Percentiles rank a stretch among this genome's conserved stretches.
phyloP scores from a whole-genome alignment of 2,888 invertebrate species.

The Steinernema hermaphroditum region DNA sequence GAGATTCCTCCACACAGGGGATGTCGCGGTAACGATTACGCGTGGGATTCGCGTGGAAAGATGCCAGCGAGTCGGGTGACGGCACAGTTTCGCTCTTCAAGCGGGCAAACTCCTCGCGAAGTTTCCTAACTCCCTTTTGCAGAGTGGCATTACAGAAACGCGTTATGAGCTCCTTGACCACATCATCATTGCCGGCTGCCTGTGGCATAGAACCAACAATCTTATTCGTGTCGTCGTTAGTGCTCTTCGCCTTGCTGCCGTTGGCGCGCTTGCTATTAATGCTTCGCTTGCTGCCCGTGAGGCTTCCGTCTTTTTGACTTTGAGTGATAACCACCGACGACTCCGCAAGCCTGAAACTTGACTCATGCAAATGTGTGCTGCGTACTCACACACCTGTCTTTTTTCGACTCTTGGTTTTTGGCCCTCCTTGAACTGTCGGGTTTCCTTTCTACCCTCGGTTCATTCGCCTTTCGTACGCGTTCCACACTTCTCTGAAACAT shows the following conservation, averaged over 20 bases:
- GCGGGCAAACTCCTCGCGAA: conserved; percentile 42
- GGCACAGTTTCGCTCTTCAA: conserved; percentile 43
- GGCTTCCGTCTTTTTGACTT: background rate
- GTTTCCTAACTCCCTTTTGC: conserved; percentile 41
- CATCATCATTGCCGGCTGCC: background rate
- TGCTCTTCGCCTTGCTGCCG: background rate
- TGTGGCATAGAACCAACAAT: background rate
- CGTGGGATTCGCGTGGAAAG: conserved; percentile 42
- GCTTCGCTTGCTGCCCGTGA: background rate
- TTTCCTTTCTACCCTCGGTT: no score
- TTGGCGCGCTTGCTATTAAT: background rate
- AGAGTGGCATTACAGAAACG: conserved; percentile 32
- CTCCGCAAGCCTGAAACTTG: conserved; percentile 3
- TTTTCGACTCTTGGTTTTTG: no score
- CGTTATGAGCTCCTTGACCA: background rate
- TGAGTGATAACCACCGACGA: background rate
- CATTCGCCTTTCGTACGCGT: no score
- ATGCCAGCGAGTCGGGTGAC: conserved; percentile 38
- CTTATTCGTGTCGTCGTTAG: no score
- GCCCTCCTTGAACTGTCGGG: no score
- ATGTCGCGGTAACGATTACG: conserved; percentile 32
- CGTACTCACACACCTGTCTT: no score
- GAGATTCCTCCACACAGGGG: background rate
- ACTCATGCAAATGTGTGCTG: no score
- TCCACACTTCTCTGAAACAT: no score